A percentile compares a stretch with the other conserved stretches of the same genome.
These are phyloP conservation scores for Brachirus orientalis DNA, from an alignment of 2,113 vertebrate genomes.

Conservation along the genomic window DNA sequence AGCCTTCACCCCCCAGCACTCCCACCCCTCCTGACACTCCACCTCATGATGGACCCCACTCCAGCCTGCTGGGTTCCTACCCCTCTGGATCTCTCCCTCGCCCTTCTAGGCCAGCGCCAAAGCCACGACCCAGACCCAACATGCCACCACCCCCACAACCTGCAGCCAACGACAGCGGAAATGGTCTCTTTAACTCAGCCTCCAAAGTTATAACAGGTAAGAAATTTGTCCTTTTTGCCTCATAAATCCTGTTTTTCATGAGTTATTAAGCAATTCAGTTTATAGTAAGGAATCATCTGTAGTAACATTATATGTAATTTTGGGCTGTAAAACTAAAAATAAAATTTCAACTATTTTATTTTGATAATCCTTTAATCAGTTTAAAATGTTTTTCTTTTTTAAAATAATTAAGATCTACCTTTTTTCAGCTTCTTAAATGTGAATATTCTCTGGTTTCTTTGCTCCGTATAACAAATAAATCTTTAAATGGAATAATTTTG, in stretches of 20 bases:
- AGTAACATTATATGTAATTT: too few relatives aligned
- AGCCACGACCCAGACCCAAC: constrained; percentile 87
- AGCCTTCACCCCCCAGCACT: constrained; percentile 86
- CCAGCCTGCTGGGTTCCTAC: constrained; percentile 46
- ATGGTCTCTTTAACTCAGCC: constrained; percentile 73
- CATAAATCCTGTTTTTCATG: neutral
- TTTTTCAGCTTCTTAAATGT: too few relatives aligned
- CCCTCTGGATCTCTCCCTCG: constrained; percentile 84
- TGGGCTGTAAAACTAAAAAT: too few relatives aligned
- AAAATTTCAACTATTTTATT: too few relatives aligned
- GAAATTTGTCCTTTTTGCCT: constrained; percentile 1
- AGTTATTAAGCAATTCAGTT: neutral
- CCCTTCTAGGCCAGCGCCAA: constrained; percentile 88
- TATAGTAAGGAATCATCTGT: neutral
- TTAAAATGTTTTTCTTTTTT: too few relatives aligned
- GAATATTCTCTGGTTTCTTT: too few relatives aligned
- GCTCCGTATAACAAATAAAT: too few relatives aligned
- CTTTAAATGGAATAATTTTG: too few relatives aligned
- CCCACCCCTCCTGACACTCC: constrained; percentile 91
- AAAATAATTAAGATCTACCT: too few relatives aligned
- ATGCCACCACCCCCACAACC: constrained; percentile 92
- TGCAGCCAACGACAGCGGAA: constrained; percentile 44
- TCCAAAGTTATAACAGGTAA: constrained; percentile 94
- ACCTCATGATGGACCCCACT: constrained; percentile 60
- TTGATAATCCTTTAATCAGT: too few relatives aligned